phyloP scores from a whole-genome alignment of 2,888 invertebrate genomes.

The Spodoptera picta region DNA sequence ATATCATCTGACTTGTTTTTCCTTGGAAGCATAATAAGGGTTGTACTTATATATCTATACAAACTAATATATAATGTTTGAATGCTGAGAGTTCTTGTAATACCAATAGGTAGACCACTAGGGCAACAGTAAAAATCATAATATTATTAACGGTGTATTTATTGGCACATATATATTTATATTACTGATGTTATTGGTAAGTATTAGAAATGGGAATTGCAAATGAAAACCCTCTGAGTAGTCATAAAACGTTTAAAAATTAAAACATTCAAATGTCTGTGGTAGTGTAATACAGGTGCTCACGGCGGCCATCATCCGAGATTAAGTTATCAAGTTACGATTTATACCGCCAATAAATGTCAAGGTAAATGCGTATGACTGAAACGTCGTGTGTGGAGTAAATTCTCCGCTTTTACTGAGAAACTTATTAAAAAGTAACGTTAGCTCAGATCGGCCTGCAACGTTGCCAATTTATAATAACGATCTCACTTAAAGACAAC shows the following conservation, averaged over 20 bases:
- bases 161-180: too few relatives aligned
- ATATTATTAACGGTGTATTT: too few relatives aligned
- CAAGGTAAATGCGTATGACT: slow-evolving; percentile 55
- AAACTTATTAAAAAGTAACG: slow-evolving; percentile 70
- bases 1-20: too few relatives aligned
- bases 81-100: too few relatives aligned
- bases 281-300: slow-evolving; percentile 52
- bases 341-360: slow-evolving; percentile 76
- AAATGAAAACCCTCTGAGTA: not conserved
- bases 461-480: slow-evolving; percentile 65
- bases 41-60: too few relatives aligned
- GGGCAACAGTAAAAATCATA: too few relatives aligned
- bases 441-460: slow-evolving; percentile 58
- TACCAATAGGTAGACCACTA: too few relatives aligned
- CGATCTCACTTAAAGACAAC: slow-evolving; percentile 55
- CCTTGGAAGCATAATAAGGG: too few relatives aligned
- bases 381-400: slow-evolving; percentile 58
- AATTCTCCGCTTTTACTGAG: slow-evolving; percentile 57
- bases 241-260: slow-evolving; percentile 11
- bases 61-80: too few relatives aligned
- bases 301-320: slow-evolving; percentile 61
- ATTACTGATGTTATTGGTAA: not conserved
- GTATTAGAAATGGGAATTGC: not conserved
- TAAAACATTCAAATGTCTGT: slow-evolving; percentile 17
- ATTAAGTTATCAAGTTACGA: slow-evolving; percentile 77